Percentiles rank a stretch among this genome's conserved stretches.
phyloP scores from a whole-genome alignment of 2,797 vertebrate genomes.

The Streptopelia turtur region DNA sequence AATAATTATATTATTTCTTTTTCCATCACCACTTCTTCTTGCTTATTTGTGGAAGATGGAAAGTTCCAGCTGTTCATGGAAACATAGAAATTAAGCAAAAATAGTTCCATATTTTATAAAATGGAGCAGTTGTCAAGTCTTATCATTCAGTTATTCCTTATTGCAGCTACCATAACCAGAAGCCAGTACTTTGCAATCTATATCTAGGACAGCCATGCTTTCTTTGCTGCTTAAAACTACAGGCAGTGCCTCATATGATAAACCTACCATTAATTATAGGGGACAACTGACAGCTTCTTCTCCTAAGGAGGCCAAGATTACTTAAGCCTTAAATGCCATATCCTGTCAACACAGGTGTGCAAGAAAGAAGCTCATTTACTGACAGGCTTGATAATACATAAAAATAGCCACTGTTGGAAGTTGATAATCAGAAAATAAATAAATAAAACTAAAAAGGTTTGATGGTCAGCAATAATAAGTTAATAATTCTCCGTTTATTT shows the following conservation, averaged over 20 bases:
- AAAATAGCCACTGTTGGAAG: neutral
- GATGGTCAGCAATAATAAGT: neutral
- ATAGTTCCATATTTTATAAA: neutral
- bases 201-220: neutral
- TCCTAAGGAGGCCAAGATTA: constrained; percentile 42
- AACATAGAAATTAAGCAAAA: constrained; percentile 33
- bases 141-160: constrained; percentile 20
- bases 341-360: constrained; percentile 22
- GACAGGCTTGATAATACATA: neutral
- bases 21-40: neutral
- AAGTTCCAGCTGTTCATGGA: neutral
- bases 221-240: constrained; percentile 1
- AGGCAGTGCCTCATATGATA: neutral
- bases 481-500: neutral
- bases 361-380: constrained; percentile 21
- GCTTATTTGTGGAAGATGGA: neutral
- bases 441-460: neutral
- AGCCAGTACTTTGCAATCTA: neutral
- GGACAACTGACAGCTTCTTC: constrained; percentile 48
- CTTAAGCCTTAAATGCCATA: constrained; percentile 21
- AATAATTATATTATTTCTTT: neutral
- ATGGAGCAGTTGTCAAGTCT: neutral
- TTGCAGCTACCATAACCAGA: neutral
- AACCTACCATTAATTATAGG: constrained; percentile 36
- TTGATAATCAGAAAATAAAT: neutral